Base-by-base conservation (phyloP, 2,888 invertebrate genomes). In the Torymus aiolomorphi region DNA sequence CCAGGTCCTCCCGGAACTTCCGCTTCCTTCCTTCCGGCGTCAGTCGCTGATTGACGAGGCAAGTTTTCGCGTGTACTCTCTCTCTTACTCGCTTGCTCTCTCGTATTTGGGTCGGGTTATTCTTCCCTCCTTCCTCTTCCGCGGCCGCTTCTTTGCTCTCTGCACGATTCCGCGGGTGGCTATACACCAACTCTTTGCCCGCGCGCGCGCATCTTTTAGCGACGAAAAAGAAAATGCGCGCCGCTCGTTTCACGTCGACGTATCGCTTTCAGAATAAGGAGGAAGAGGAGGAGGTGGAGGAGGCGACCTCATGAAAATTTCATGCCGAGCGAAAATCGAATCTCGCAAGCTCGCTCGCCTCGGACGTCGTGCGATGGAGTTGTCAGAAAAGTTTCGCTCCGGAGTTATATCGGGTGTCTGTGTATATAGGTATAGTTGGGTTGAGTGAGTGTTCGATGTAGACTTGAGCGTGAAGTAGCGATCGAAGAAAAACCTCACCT, bases 41-140 rank as follows among this genome's bases (percentile, higher is more conserved):
- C 74, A 31, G 52, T 76, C n/a, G 84, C 88, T 89, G 90, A 90
- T 90, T 86, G 88, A 90, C 89, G 90, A 89, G 88, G 86, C 85
- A 90, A 90, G 87, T 90, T 90, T 89, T 87, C 87, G 84, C 86
- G 72, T 63, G 61, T 51, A 24, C 12, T 20, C 20, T 14, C 3
- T 51, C 74, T 69, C 86, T 86, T 52, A 13, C 54, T 24, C 59
- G 8, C 86, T 85, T 1, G 63, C 20, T 52, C 10, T 86, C 78
- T 85, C 84, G 87, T 86, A 89, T 89, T 89, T 89, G 87, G 89
- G 89, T 89, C 88, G 89, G 85, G 82, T 86, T 87, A 83, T 85
- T 82, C 79, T 69, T 66, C 59, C 31, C 59, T 54, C 62, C 61
- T 73, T 57, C 54, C 56, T 82, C 78, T 82, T 80, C 66, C 76